Evolutionary conservation across 2,113 vertebrate species (phyloP).

Genomic region (Deroptyus accipitrinus): DNA sequence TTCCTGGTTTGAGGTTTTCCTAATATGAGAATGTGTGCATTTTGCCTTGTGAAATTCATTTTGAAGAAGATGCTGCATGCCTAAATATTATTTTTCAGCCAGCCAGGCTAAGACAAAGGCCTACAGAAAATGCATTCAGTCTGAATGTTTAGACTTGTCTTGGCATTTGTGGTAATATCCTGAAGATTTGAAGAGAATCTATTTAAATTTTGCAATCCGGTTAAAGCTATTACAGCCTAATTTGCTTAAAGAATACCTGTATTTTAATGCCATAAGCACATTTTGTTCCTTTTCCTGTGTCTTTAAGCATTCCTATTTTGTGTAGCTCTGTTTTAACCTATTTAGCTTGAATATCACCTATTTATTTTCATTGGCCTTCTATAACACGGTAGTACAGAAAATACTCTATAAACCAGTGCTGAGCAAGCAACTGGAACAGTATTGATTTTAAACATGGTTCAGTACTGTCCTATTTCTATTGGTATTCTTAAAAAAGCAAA

Average conservation of each 20-base stretch:
- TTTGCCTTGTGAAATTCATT: constrained; percentile 75
- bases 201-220: constrained; percentile 49
- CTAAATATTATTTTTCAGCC: constrained; percentile 75
- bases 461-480: constrained; percentile 31
- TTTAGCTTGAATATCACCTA: constrained; percentile 30
- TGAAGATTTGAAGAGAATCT: neutral
- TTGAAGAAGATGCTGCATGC: constrained; percentile 68
- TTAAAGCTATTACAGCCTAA: constrained; percentile 26
- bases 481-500: constrained; percentile 21
- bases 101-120: constrained; percentile 79
- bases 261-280: neutral
- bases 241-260: constrained; percentile 38
- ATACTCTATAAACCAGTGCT: constrained; percentile 23
- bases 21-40: constrained; percentile 51
- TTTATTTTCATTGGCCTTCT: constrained; percentile 56
- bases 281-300: neutral
- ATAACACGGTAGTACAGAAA: constrained; percentile 26
- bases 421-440: constrained; percentile 66
- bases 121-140: constrained; percentile 49
- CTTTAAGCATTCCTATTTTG: neutral
- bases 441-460: constrained; percentile 45
- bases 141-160: constrained; percentile 42
- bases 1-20: constrained; percentile 44
- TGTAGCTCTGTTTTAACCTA: constrained; percentile 16
- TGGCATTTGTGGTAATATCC: constrained; percentile 15